A percentile compares a stretch with the other conserved stretches of the same genome.
Evolutionary conservation across 1,140 invertebrate genomes (phyloP).

Genomic region (Adelges cooleyi): DNA sequence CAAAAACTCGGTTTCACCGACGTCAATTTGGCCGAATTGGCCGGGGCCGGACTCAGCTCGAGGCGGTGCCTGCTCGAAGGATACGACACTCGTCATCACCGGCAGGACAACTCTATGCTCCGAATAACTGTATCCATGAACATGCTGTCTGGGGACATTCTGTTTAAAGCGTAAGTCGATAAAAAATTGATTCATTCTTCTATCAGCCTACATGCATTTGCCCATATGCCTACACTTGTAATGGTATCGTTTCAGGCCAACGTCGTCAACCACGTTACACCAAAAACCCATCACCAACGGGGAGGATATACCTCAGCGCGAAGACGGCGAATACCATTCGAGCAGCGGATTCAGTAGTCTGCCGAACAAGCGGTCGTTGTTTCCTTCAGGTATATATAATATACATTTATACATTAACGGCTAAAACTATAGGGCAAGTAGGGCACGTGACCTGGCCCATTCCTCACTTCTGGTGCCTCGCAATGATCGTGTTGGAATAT

Average conservation of each 20-base stretch:
- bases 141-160: slow-evolving; percentile 86
- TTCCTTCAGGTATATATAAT: slow-evolving; percentile 44
- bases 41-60: slow-evolving; percentile 74
- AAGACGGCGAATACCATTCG: slow-evolving; percentile 58
- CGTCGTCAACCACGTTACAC: slow-evolving; percentile 47
- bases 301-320: slow-evolving; percentile 39
- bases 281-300: slow-evolving; percentile 42
- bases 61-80: slow-evolving; percentile 84
- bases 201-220: no score
- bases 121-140: slow-evolving; percentile 82
- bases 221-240: no score
- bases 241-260: slow-evolving; percentile 43
- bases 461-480: no score
- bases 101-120: slow-evolving; percentile 93
- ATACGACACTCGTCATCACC: slow-evolving; percentile 75
- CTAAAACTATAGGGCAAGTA: no score
- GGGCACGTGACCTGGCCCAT: no score
- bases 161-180: slow-evolving; percentile 97
- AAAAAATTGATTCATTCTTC: neutral
- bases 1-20: slow-evolving; percentile 95
- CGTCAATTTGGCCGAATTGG: slow-evolving; percentile 90
- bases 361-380: slow-evolving; percentile 57
- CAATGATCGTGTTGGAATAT: no score
- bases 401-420: no score
- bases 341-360: slow-evolving; percentile 73